These are phyloP conservation scores for Craniophora ligustri DNA, from an alignment of 2,888 invertebrate species.

Conservation along the genomic window DNA sequence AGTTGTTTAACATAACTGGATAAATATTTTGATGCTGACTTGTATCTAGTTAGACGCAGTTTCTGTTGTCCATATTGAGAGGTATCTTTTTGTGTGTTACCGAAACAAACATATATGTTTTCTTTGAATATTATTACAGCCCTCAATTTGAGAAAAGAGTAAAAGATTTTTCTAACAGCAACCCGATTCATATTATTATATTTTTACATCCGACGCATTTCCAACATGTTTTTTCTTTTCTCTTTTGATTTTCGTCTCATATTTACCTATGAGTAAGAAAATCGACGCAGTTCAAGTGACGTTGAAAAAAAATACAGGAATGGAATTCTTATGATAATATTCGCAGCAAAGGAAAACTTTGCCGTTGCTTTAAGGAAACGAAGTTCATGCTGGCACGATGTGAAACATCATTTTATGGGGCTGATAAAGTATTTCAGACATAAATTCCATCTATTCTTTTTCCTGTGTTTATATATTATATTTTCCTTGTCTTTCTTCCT, in stretches of 20 bases:
- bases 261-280: too few relatives aligned
- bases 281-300: too few relatives aligned
- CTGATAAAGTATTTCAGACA: slow-evolving; percentile 8
- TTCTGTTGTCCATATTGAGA: slow-evolving; percentile 6
- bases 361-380: background rate
- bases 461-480: background rate
- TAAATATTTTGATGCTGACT: slow-evolving; percentile 12
- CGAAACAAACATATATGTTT: too few relatives aligned
- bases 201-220: too few relatives aligned
- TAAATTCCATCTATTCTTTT: slow-evolving; percentile 2
- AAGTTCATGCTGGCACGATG: background rate
- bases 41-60: slow-evolving; percentile 22
- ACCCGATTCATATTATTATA: too few relatives aligned
- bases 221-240: too few relatives aligned
- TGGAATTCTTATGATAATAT: background rate
- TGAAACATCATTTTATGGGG: background rate
- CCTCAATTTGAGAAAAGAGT: too few relatives aligned
- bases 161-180: too few relatives aligned
- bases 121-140: too few relatives aligned
- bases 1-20: slow-evolving; percentile 2
- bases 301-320: too few relatives aligned
- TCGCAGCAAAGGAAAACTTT: background rate
- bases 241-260: too few relatives aligned
- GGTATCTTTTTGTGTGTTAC: too few relatives aligned
- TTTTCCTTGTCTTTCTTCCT: slow-evolving; percentile 2